phyloP scores from a whole-genome alignment of 2,888 invertebrate species.

The Acrobasis suavella region DNA sequence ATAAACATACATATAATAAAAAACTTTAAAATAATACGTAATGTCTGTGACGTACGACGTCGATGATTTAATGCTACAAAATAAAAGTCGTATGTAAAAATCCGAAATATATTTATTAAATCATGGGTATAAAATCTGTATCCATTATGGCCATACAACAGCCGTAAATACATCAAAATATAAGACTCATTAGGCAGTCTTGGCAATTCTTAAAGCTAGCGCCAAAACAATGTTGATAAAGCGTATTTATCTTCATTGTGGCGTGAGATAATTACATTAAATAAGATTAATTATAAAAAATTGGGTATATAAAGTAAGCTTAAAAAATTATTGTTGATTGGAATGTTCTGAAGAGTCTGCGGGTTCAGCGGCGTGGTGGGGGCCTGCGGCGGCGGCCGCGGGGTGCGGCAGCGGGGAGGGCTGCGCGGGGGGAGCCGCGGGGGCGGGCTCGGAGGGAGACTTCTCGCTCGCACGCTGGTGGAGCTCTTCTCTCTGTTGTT shows the following conservation, averaged over 20 bases:
- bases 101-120: conserved; percentile 27
- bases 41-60: too few relatives aligned
- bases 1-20: too few relatives aligned
- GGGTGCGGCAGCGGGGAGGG: conserved; percentile 38
- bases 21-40: too few relatives aligned
- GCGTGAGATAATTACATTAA: conserved; percentile 35
- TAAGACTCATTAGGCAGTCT: conserved; percentile 53
- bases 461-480: conserved; percentile 30
- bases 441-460: conserved; percentile 42
- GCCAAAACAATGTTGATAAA: conserved; percentile 65
- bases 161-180: conserved; percentile 53
- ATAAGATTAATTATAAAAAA: conserved; percentile 32
- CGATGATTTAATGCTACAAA: conserved; percentile 4
- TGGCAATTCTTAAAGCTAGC: conserved; percentile 48
- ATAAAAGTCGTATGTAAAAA: conserved; percentile 3
- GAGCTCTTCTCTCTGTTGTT: conserved; percentile 49
- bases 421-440: conserved; percentile 36
- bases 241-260: conserved; percentile 58
- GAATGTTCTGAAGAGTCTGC: conserved; percentile 45
- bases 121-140: conserved; percentile 24
- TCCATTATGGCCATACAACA: conserved; percentile 35
- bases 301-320: conserved; percentile 28
- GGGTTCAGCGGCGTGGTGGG: conserved; percentile 29
- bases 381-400: conserved; percentile 56
- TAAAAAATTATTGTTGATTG: conserved; percentile 35